Evolutionary conservation across 2,113 vertebrate species (phyloP), one percentile per base, ranked within the genome.

Genomic region (Catharus minimus): DNA sequence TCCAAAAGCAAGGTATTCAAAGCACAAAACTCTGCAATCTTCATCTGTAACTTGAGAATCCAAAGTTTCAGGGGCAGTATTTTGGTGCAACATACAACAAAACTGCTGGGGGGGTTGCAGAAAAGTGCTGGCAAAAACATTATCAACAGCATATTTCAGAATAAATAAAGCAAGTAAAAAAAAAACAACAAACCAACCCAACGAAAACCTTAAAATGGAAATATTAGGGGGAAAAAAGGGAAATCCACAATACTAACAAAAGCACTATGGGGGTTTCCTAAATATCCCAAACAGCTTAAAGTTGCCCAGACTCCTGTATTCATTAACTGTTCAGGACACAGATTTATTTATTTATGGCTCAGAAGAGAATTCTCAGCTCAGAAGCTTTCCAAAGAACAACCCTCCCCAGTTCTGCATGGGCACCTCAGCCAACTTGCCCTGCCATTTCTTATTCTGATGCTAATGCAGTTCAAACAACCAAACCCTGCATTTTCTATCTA

Each of bases 401-500:
- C 14, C 36, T 90, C 55, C 33, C 82, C 89, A 93, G 92, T 95
- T 93, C 93, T 91, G 76, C 87, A 95, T 89, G 94, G 73, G 81
- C 86, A 91, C 56, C 87, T 78, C 80, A 3, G 81, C 85, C 90
- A 88, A 68, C 57, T 86, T 33, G 8, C 82, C 56, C 69, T 81
- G 71, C 64, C 60, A 15, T 84, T 65, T 85, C 87, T 75, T 86
- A 96, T 96, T 97, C 88, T 92, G 61, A 97, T 95, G 94, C 85
- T 96, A 96, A 96, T 95, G 56, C 18, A 92, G 69, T 95, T 96
- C 95, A 96, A 96, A 92, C 91, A 96, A 89, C 61, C 64, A 84
- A 96, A 83, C 73, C 74, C 77, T 82, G 72, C 77, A 75, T 88
- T 93, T 96, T 90, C 82, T 52, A 88, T 94, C 82, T 74, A 65